These are phyloP conservation scores for Actinia tenebrosa DNA, from an alignment of 64 coral and sea anemone genomes.

Conservation along the genomic window DNA sequence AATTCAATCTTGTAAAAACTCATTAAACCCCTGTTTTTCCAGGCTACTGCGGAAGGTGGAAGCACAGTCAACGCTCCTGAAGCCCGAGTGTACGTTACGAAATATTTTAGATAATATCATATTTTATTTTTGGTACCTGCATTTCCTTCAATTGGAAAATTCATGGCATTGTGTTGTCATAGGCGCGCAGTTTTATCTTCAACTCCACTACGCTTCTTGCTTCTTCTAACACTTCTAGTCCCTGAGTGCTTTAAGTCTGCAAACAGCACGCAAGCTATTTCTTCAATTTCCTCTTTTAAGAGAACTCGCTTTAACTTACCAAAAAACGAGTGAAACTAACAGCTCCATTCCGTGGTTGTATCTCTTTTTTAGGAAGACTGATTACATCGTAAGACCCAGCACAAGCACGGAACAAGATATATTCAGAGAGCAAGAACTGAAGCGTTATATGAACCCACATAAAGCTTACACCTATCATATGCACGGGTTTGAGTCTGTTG, in stretches of 20 bases:
- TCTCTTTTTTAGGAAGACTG: slow-evolving; percentile 56
- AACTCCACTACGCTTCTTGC: too few relatives aligned
- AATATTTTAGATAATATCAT: too few relatives aligned
- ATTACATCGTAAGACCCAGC: slow-evolving; percentile 76
- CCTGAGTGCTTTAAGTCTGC: too few relatives aligned
- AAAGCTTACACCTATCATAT: slow-evolving; percentile 79
- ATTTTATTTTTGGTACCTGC: neutral
- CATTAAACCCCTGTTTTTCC: neutral
- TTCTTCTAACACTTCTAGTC: too few relatives aligned
- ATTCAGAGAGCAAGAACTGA: slow-evolving; percentile 52
- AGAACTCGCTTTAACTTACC: too few relatives aligned
- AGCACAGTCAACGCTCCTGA: slow-evolving; percentile 22
- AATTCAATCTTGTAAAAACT: neutral
- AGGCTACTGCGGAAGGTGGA: slow-evolving; percentile 5
- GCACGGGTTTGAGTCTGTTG: slow-evolving; percentile 98
- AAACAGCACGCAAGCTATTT: too few relatives aligned
- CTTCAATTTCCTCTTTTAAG: neutral
- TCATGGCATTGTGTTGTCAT: too few relatives aligned
- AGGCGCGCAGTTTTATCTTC: too few relatives aligned
- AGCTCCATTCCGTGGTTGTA: neutral
- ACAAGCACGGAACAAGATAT: slow-evolving; percentile 30
- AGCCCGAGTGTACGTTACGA: neutral
- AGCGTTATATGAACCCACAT: slow-evolving; percentile 89
- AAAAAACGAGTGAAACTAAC: too few relatives aligned
- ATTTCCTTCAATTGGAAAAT: neutral